Percentiles rank a stretch among this genome's conserved stretches.
Evolutionary conservation across 2,113 vertebrate species (phyloP).

Genomic region (Leptobrachium leishanense): DNA sequence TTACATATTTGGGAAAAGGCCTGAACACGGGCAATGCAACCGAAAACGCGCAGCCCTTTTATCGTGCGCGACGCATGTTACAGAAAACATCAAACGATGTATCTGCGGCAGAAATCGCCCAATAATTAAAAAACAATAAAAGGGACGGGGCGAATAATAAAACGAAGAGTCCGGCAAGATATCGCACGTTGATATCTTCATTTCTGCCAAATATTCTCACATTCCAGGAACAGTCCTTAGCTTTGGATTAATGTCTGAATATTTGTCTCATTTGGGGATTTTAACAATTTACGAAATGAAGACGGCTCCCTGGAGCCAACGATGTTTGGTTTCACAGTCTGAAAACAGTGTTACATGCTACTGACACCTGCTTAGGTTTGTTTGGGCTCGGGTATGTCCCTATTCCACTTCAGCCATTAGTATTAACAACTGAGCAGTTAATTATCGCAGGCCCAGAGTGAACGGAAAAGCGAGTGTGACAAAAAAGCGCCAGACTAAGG

Average conservation of each 20-base stretch:
- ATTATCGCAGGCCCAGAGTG: no score
- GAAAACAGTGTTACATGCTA: no score
- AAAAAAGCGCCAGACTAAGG: no score
- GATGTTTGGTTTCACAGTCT: no score
- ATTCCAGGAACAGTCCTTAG: neutral
- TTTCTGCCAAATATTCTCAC: neutral
- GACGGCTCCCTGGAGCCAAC: neutral
- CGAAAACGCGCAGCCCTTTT: neutral
- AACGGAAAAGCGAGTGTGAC: no score
- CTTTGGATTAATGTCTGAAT: neutral
- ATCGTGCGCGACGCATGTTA: neutral
- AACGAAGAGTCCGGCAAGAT: neutral
- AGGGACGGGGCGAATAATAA: neutral
- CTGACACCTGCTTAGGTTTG: no score
- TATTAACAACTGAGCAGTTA: no score
- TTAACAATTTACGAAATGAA: neutral
- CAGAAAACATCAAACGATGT: neutral
- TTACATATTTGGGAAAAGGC: conserved; percentile 37
- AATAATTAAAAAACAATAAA: neutral
- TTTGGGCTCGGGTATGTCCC: no score
- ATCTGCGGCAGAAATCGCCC: neutral
- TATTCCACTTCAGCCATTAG: no score
- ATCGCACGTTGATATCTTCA: neutral
- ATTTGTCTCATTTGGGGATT: neutral
- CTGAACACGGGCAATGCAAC: neutral